Base-by-base conservation (phyloP, 2,797 vertebrate species). In the Distichodus sexfasciatus region DNA sequence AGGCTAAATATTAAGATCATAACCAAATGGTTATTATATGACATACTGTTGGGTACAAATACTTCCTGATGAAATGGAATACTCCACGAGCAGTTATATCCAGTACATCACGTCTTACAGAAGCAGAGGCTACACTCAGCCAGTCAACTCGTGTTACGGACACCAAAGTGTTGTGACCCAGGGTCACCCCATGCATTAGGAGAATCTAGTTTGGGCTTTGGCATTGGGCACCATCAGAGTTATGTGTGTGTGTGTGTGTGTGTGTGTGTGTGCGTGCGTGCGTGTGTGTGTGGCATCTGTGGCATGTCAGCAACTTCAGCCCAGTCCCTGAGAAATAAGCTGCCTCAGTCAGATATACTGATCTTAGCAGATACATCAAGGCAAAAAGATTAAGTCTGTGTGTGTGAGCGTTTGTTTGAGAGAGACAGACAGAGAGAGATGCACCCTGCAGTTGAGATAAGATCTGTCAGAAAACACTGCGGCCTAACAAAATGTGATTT, bases 291-390 rank as follows among this genome's bases (percentile, higher is more conserved):
- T 60, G 47, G 48, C 55, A 66, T 50, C 29, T 62, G 29, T 60
- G 70, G 60, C 65, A 68, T 24, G 19, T 50, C 50, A 74, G 50
- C 48, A 75, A 71, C 72, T 66, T 57, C 44, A 69, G 76, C 51
- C 46, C 44, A 55, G 66, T 65, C 61, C 63, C 21, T 28, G 23
- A 63, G 76, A 29, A 67, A 57, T 65, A 71, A 48, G 69, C 70
- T 70, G 72, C 59, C 59, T 79, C 74, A 72, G 64, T 71, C 77
- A 51, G 68, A 71, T 62, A 72, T 40, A 59, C 50, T 77, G 78
- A 82, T 80, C 74, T 78, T 72, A 71, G 66, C 44, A 41, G 62
- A 66, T 67, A 54, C 38, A 38, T 74, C 71, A 54, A 10, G 31
- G 58, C 67, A 64, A 29, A 64, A 50, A 46, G 0, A 17, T 8